Conservation (phyloP, 2,888 invertebrate species). For the Pachycephus smyrnensis region DNA sequence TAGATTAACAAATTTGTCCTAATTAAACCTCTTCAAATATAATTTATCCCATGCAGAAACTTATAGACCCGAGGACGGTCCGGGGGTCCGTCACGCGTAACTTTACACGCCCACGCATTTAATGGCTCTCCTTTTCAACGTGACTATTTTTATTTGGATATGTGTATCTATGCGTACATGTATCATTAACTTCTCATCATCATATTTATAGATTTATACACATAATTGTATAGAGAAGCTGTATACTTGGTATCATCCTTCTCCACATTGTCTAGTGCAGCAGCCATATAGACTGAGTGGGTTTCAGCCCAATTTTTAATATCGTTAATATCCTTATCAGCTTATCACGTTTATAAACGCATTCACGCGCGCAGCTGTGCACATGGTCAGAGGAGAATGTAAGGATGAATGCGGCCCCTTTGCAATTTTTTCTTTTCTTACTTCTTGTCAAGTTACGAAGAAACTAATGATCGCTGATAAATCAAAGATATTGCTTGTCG, state of each 20-base stretch:
- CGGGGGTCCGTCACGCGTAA: neutral
- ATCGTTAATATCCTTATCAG: neutral
- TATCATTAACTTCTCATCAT: conserved; percentile 25
- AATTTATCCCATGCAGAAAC: neutral
- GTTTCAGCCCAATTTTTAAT: neutral
- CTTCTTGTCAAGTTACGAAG: neutral
- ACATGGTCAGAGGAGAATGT: neutral
- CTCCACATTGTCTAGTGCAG: neutral
- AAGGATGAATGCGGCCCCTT: neutral
- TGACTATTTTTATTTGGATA: neutral
- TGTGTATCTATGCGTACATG: conserved; percentile 29
- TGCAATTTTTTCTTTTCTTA: neutral
- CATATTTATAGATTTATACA: conserved; percentile 20
- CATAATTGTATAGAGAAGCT: conserved; percentile 25
- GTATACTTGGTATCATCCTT: neutral
- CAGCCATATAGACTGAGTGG: neutral
- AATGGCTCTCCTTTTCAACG: neutral
- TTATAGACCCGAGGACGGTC: neutral
- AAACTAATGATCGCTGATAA: neutral
- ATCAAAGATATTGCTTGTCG: neutral
- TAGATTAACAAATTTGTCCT: conserved; percentile 31
- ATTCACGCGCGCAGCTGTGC: neutral
- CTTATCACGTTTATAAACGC: neutral
- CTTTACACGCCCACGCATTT: neutral
- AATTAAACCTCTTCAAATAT: conserved; percentile 13